Evolutionary conservation across 2,888 invertebrate genomes (phyloP).

Genomic region (Hydropsyche betteni): DNA sequence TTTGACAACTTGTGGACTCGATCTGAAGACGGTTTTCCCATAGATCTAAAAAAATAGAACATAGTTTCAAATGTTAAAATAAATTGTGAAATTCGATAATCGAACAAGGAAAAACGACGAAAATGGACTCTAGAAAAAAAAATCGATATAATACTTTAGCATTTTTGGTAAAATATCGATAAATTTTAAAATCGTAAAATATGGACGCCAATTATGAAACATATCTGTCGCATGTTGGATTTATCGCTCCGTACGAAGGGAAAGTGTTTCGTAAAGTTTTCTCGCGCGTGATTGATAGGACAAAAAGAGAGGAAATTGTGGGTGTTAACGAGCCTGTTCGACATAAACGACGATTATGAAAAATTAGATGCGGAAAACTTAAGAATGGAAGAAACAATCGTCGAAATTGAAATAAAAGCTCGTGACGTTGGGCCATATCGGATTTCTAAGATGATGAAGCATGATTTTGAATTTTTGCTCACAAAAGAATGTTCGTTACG

Average conservation of each 20-base stretch:
- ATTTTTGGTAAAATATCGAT: too few species aligned
- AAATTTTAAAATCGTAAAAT: background rate
- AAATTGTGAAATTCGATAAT: background rate
- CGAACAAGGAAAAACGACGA: too few species aligned
- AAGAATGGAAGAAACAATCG: too few species aligned
- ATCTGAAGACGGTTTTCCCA: conserved; percentile 6
- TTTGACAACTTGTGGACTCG: conserved; percentile 33
- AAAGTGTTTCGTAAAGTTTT: conserved; percentile 19
- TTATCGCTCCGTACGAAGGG: conserved; percentile 5
- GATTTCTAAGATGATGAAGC: conserved; percentile 16
- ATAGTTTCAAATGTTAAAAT: background rate
- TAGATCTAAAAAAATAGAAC: background rate
- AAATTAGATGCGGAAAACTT: too few species aligned
- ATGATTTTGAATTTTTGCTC: conserved; percentile 13
- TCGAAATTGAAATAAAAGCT: too few species aligned
- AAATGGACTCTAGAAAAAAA: too few species aligned
- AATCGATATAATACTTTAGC: too few species aligned
- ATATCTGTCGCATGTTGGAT: background rate
- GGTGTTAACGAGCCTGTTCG: conserved; percentile 5
- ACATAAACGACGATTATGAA: too few species aligned
- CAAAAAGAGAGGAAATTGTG: conserved; percentile 29
- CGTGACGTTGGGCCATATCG: background rate
- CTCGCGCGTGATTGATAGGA: conserved; percentile 21
- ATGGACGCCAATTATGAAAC: conserved; percentile 1
- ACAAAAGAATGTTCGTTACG: conserved; percentile 16